Base-by-base conservation (phyloP, 2,888 invertebrate genomes). In the Lasioglossum lativentre region DNA sequence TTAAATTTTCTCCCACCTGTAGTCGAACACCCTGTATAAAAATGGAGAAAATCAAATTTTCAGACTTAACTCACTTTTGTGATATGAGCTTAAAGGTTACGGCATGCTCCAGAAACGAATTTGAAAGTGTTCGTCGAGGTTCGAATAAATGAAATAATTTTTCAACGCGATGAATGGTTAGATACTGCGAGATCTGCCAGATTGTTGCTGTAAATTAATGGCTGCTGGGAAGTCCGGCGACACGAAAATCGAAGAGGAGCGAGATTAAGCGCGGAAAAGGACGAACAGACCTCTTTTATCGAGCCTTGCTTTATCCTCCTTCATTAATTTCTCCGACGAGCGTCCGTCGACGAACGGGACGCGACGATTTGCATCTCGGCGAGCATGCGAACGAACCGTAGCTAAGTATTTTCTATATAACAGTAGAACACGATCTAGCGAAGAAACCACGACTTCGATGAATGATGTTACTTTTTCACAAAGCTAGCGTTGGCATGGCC, bases 401-500 rank as follows among this genome's bases (percentile, higher is more conserved):
- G 73, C 16, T n/a, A 42, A 12, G n/a, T 34, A 30, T 47, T 68
- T 30, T 8, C 3, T 34, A 34, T 70, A 40, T 40, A 70, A 71
- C 23, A 5, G 74, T 77, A 79, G 73, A 71, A 70, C n/a, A n/a
- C 14, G 38, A 70, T 68, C 42, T 63, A 63, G 63, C 19, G 45
- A 71, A 63, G 85, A 88, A 92, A 88, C 86, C 89, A 89, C 89
- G 89, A 88, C 83, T 80, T 88, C 89, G 84, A 77, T 73, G 47
- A 82, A 77, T 71, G 42, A 63, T 74, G 82, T 90, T 85, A 88
- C 82, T 45, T 88, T n/a, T 89, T 88, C 85, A 78, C 92, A 87
- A 87, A 87, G 90, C 89, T 92, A 59, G 90, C 91, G 88, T 92
- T 92, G 91, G 95, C 94, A 94, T 95, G 95, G 92, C 93, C 92